Evolutionary conservation across 2,113 vertebrate genomes (phyloP).

Genomic region (Anarrhichthys ocellatus): DNA sequence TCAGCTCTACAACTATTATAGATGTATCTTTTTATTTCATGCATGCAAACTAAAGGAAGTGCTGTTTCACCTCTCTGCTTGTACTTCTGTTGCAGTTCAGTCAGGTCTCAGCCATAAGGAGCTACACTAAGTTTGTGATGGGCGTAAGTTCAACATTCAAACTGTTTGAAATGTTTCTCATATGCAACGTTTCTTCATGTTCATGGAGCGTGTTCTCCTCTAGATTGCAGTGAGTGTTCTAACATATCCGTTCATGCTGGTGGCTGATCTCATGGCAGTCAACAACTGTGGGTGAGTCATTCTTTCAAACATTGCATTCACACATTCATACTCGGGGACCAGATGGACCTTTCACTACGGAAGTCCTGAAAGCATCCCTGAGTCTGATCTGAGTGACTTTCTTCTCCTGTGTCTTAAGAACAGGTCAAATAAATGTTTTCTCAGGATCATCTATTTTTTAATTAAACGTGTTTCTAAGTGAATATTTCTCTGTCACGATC

Average conservation of each 20-base stretch:
- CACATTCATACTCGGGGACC: neutral
- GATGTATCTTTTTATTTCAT: too few species aligned
- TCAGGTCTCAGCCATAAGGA: constrained; percentile 89
- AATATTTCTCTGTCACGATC: too few species aligned
- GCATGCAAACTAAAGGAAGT: neutral
- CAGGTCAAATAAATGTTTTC: too few species aligned
- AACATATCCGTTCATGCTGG: constrained; percentile 91
- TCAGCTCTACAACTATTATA: too few species aligned
- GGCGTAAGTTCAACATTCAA: constrained; percentile 80
- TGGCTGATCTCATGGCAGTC: constrained; percentile 91
- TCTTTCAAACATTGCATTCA: neutral
- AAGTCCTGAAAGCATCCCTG: neutral
- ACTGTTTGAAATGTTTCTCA: neutral
- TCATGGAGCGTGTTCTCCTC: constrained; percentile 48
- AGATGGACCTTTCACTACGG: neutral
- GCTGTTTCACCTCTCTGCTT: neutral
- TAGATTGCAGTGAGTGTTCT: constrained; percentile 91
- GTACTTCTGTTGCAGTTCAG: constrained; percentile 83
- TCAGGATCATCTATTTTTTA: too few species aligned
- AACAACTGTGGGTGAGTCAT: constrained; percentile 92
- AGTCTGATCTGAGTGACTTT: too few species aligned
- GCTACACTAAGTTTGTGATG: constrained; percentile 93
- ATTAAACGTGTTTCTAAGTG: too few species aligned
- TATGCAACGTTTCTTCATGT: too few species aligned
- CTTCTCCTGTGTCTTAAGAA: too few species aligned